Evolutionary conservation across 2,888 invertebrate genomes (phyloP), one percentile per base, ranked within the genome.

Genomic region (Diaphora mendica): DNA sequence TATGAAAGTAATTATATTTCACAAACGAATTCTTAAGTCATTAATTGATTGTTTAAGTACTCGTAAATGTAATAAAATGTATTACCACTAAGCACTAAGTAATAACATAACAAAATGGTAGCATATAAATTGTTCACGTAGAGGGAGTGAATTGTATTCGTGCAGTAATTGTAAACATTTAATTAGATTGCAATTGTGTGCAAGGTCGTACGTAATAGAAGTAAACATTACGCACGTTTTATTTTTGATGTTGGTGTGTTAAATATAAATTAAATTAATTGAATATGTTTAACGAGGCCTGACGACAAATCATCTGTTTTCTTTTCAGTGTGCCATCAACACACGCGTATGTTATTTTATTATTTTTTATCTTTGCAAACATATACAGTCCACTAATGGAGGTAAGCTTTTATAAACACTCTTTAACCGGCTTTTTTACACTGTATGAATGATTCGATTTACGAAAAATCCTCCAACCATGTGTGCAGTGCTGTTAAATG

Each of bases 101-200:
- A 33, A 35, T n/a, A 48, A 26, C 17, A 65, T n/a, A 51, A 64
- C 44, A 65, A 65, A 71, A 71, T 33, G 64, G 26, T 48, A 65
- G 39, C 51, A 64, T 51, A 30, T 20, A 39, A 70, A 42, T 44
- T 44, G 70, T 70, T 70, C 35, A 64, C 48, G 35, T 71, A 35
- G 64, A 65, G 51, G 71, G 64, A 70, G 30, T 64, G 59, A 48
- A 73, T 64, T 69, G 73, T 77, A 70, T 74, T 72, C 71, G 59
- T 71, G 68, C 73, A 72, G 70, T 74, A 79, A 80, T 77, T 73
- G 75, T 77, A 73, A 77, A 73, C 55, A 67, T 80, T 73, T 79
- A 80, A 77, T 85, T 82, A 83, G 75, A 82, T 75, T 77, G 79
- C 76, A 74, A 82, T 72, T 79, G 33, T 76, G 68, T 67, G 70